Base-by-base conservation (phyloP, 2,113 vertebrate genomes). In the Cyanistes caeruleus region DNA sequence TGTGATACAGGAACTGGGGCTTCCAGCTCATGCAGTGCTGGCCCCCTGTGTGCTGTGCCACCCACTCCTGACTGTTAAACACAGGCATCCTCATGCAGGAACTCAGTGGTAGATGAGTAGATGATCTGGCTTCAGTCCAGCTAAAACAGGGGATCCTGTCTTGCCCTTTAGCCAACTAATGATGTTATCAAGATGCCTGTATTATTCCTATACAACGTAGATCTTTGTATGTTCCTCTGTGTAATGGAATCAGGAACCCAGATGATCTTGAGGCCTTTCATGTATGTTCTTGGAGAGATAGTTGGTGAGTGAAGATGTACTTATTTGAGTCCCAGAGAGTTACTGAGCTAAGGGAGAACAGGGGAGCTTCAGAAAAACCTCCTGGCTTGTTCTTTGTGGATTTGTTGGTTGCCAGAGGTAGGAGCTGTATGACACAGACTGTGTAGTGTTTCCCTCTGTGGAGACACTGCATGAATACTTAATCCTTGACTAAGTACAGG, bases 21-120 rank as follows among this genome's bases (percentile, higher is more conserved):
- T 95, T 91, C 93, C 80, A 94, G 80, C 80, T 90, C 88, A 64
- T 67, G 68, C 39, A 75, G 60, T 86, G 68, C 64, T 94, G 88
- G n/a, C 15, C 88, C 60, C n/a, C 28, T 64, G 44, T 67, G 43
- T 1, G 2, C 60, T 75, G 52, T 75, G 63, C 90, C 83, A 64
- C 92, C 75, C 88, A 78, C 79, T 93, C 82, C 37, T 90, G 83
- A 41, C 85, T 92, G 35, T 67, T 81, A 74, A 82, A 79, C 43
- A 39, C 30, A 62, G 59, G 48, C 72, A 94, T 58, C 39, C 35
- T 91, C 51, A n/a, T 7, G 12, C 72, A 80, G 75, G 59, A 90
- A 4, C 51, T 94, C 73, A 7, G 21, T 73, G 76, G 51, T 80
- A 77, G 43, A 91, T 92, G 70, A 65, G 56, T 68, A 74, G 60